phyloP scores from a whole-genome alignment of 1,140 invertebrate species.

The Triops cancriformis region DNA sequence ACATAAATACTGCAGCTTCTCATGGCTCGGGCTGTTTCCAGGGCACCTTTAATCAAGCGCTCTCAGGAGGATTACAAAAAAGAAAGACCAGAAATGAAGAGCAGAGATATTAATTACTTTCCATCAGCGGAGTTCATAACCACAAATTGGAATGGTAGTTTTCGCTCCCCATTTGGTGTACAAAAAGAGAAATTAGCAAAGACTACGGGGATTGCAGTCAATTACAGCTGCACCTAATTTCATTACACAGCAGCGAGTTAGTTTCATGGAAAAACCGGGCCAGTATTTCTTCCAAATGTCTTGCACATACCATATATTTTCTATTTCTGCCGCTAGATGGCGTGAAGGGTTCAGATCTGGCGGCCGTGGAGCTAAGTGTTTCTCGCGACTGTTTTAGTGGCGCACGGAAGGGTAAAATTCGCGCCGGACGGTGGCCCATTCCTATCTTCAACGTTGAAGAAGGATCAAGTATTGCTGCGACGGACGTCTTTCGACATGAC shows the following conservation, averaged over 20 bases:
- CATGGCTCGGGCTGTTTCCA: neutral
- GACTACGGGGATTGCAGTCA: too few species aligned
- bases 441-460: neutral
- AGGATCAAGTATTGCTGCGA: neutral
- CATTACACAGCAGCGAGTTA: too few species aligned
- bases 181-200: too few species aligned
- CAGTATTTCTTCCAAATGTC: neutral
- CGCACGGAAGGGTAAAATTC: neutral
- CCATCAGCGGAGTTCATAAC: too few species aligned
- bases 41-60: neutral
- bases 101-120: neutral
- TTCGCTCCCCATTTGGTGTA: too few species aligned
- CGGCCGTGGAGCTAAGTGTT: neutral
- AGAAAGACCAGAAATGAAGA: neutral
- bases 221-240: too few species aligned
- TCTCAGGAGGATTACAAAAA: too few species aligned
- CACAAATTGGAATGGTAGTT: too few species aligned
- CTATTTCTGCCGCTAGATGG: neutral
- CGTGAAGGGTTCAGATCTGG: neutral
- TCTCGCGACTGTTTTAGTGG: neutral
- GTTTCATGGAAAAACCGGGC: neutral
- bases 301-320: neutral
- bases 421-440: neutral
- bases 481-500: neutral
- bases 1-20: neutral